Percentiles rank a stretch among this genome's conserved stretches.
These are phyloP conservation scores for Formicarius rufipectus DNA, from an alignment of 2,113 vertebrate species.

Conservation along the genomic window DNA sequence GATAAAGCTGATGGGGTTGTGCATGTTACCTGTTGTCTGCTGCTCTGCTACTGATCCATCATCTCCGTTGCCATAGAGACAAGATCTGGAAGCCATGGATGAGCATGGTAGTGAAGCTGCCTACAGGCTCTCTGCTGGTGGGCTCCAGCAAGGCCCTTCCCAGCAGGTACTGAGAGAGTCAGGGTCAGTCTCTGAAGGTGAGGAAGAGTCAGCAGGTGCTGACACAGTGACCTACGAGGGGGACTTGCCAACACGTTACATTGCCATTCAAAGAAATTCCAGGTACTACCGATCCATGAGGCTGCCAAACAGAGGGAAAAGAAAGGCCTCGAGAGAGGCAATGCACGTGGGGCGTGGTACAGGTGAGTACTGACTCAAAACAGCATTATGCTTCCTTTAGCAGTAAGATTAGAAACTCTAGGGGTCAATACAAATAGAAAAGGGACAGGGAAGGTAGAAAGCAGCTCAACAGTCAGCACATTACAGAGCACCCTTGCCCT, in stretches of 20 bases:
- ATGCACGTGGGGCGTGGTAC: not conserved
- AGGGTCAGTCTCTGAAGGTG: conserved; percentile 2
- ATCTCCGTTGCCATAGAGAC: conserved; percentile 59
- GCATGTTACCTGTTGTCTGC: not conserved
- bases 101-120: not conserved
- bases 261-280: conserved; percentile 74
- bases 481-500: not conserved
- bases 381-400: not conserved
- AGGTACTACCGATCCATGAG: conserved; percentile 72
- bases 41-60: not conserved
- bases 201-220: not conserved
- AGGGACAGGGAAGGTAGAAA: not conserved
- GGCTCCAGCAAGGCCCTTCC: not conserved
- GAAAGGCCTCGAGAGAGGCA: not conserved
- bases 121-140: not conserved
- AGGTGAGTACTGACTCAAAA: conserved; percentile 68
- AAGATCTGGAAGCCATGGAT: conserved; percentile 29
- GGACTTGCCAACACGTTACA: not conserved
- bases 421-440: not conserved
- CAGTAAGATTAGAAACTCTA: not conserved
- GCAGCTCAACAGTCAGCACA: not conserved
- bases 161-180: not conserved
- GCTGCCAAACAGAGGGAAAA: conserved; percentile 24
- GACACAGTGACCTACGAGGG: not conserved
- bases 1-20: not conserved